Evolutionary conservation across 2,797 vertebrate species (phyloP).

Genomic region (Gymnoscopelus microlampas): DNA sequence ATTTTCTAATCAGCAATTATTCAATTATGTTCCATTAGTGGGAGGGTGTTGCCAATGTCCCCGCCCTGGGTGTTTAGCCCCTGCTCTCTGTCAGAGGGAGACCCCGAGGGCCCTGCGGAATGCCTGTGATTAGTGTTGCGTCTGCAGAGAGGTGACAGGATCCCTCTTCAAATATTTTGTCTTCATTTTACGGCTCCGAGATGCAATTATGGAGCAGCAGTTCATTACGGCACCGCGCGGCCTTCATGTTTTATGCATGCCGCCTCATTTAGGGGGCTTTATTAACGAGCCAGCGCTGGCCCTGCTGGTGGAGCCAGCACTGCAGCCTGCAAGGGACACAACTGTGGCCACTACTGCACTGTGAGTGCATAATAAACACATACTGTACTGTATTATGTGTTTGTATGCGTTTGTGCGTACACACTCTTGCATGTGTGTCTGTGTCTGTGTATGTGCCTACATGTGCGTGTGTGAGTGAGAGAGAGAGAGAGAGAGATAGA

Average conservation of each 20-base stretch:
- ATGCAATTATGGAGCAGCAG: slow-evolving; percentile 86
- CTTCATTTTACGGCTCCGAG: slow-evolving; percentile 85
- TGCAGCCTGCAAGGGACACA: slow-evolving; percentile 37
- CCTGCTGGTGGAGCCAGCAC: slow-evolving; percentile 59
- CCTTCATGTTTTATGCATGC: slow-evolving; percentile 88
- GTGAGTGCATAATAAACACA: slow-evolving; percentile 19
- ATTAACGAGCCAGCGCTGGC: slow-evolving; percentile 78
- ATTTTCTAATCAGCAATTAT: slow-evolving; percentile 84
- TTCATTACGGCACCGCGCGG: slow-evolving; percentile 79
- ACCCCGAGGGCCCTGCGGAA: slow-evolving; percentile 70
- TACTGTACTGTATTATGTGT: background rate
- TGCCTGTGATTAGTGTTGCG: slow-evolving; percentile 84
- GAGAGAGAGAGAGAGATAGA: slow-evolving; percentile 30
- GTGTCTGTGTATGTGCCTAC: slow-evolving; percentile 19
- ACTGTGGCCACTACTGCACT: slow-evolving; percentile 40
- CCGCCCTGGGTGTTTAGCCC: slow-evolving; percentile 77
- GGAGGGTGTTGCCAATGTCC: slow-evolving; percentile 77
- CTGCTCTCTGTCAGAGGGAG: slow-evolving; percentile 73
- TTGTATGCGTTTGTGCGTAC: slow-evolving; percentile 16
- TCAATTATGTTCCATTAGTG: slow-evolving; percentile 85
- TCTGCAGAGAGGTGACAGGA: slow-evolving; percentile 86
- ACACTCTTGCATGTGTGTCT: slow-evolving; percentile 7
- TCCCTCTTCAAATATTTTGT: slow-evolving; percentile 89
- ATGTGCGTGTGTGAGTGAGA: slow-evolving; percentile 40
- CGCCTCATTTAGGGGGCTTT: slow-evolving; percentile 80